phyloP scores from a whole-genome alignment of 2,797 vertebrate species.

The Cryptoblepharus egeriae region DNA sequence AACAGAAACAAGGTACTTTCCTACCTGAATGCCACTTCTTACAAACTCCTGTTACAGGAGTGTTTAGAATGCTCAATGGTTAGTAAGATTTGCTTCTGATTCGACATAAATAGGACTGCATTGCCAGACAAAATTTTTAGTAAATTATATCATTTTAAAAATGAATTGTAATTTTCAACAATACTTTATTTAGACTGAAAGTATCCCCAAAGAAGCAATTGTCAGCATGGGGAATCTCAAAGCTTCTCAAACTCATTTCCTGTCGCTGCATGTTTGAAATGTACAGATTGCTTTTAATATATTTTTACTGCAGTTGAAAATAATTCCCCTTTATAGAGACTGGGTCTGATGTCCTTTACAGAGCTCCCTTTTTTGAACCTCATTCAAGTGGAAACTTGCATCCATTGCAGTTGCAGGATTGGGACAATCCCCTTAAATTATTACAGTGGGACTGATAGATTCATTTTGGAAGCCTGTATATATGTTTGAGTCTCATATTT shows the following conservation, averaged over 20 bases:
- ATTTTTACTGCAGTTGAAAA: neutral
- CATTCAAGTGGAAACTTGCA: neutral
- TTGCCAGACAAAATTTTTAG: neutral
- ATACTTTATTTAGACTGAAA: neutral
- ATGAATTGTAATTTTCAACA: neutral
- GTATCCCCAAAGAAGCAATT: neutral
- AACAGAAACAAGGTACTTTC: neutral
- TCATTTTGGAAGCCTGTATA: constrained; percentile 10
- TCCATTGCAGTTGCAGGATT: neutral
- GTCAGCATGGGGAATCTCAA: neutral
- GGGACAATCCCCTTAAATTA: neutral
- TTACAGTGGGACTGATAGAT: neutral
- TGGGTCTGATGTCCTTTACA: neutral
- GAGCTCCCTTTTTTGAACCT: neutral
- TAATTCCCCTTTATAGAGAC: neutral
- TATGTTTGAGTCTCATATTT: constrained; percentile 1
- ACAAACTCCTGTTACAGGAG: neutral
- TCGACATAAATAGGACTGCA: too few species aligned
- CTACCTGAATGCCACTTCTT: neutral
- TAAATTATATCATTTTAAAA: neutral
- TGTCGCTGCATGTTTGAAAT: neutral
- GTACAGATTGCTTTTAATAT: neutral
- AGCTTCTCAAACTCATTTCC: neutral
- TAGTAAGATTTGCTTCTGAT: neutral
- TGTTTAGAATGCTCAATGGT: neutral